Base-by-base conservation (phyloP, 2,113 vertebrate genomes). In the Sisor rabdophorus region DNA sequence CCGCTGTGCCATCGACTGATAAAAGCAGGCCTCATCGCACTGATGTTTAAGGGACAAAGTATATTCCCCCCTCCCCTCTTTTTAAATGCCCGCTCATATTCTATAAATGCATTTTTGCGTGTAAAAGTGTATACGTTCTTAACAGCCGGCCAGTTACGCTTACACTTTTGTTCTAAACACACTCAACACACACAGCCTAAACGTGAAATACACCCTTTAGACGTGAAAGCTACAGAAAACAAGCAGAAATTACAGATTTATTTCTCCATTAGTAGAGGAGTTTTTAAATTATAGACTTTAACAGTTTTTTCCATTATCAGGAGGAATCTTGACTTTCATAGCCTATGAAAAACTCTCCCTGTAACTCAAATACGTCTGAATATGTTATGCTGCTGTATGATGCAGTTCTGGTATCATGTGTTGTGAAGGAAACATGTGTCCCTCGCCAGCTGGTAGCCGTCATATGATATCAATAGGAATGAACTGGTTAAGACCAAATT, bases 1-100 rank as follows among this genome's bases (percentile, higher is more conserved):
- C 30, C 81, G 75, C 79, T 50, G 81, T 73, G 85, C 86, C 83
- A 47, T 64, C 0, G 40, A 67, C 15, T 70, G 90, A 92, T 93
- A 91, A 90, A 83, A 40, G 67, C 1, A 63, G 56, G 63, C 74
- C 76, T 72, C 53, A 83, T 56, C 78, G 74, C 75, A 32, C 60
- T 64, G 79, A 54, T 53, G 69, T 68, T 78, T 67, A 63, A 79
- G 71, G 0, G 44, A 65, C 84, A 86, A 74, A 90, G 91, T 90
- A 89, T 90, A 90, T 87, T 24, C 83, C 80, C 84, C 79, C 4
- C 64, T 24, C 83, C 80, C 84, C 79, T 10, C 64, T 15, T 9
- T 48, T 48, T 67, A 67, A 67, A 67, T 67, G 22, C 40, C 64
- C 40, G 28, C 44, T 20, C 16, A 15, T 5, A 68, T 10, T 50